Conservation (phyloP, 2,797 vertebrate species). For the Micromesistius poutassou region DNA sequence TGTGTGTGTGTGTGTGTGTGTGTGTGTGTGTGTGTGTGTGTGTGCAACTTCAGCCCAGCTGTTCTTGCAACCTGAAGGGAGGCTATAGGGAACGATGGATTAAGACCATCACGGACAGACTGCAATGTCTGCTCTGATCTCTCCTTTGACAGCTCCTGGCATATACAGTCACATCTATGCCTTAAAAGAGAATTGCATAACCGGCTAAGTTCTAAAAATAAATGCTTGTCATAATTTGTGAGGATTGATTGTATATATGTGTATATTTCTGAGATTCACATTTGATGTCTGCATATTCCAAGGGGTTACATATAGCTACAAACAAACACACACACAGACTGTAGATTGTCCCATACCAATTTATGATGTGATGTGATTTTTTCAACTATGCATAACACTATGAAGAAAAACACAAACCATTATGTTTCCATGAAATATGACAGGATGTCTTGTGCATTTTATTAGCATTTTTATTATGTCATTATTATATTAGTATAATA, state of each 20-base stretch:
- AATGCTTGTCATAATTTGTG: background rate
- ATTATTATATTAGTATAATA: background rate
- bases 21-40: conserved; percentile 13
- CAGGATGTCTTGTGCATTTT: background rate
- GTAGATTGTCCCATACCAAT: background rate
- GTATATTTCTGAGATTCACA: background rate
- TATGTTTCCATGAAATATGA: background rate
- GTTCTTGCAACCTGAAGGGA: background rate
- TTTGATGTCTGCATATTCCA: background rate
- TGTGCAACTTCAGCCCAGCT: conserved; percentile 10
- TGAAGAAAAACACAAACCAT: background rate
- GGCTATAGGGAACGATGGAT: background rate
- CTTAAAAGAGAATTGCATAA: conserved; percentile 13
- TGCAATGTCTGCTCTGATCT: conserved; percentile 20
- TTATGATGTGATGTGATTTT: background rate
- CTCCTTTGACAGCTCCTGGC: conserved; percentile 8
- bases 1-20: conserved; percentile 7
- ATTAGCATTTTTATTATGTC: background rate
- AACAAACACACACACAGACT: background rate
- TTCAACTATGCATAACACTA: background rate
- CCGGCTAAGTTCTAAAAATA: background rate
- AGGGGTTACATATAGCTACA: background rate
- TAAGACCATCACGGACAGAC: background rate
- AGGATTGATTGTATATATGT: background rate
- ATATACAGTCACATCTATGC: conserved; percentile 9